Evolutionary conservation across 2,797 vertebrate genomes (phyloP).

Genomic region (Gouania willdenowi): DNA sequence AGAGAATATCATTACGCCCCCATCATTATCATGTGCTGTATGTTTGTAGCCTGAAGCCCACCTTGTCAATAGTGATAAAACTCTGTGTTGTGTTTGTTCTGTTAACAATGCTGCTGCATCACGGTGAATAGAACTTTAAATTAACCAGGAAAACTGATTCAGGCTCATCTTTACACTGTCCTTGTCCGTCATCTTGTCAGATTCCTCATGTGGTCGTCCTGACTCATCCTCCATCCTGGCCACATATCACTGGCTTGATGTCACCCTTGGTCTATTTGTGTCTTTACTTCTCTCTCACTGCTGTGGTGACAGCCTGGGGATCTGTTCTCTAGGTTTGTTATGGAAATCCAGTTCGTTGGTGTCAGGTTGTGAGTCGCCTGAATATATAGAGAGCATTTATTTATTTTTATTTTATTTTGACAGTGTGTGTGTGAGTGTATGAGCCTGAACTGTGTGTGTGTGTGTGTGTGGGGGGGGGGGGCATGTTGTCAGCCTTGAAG

Average conservation of each 20-base stretch:
- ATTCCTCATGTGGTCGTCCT: conserved; percentile 31
- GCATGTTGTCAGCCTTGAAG: conserved; percentile 30
- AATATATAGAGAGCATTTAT: too few species aligned
- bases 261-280: conserved; percentile 14
- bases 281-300: conserved; percentile 10
- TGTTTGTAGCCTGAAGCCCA: conserved; percentile 27
- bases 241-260: conserved; percentile 44
- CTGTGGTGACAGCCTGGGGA: conserved; percentile 23
- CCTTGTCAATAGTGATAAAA: conserved; percentile 46
- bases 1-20: too few species aligned
- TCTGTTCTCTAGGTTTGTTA: conserved; percentile 31
- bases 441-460: background rate
- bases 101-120: conserved; percentile 16
- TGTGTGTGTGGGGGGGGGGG: conserved; percentile 18
- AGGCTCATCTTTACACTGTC: conserved; percentile 44
- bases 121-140: conserved; percentile 21
- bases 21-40: too few species aligned
- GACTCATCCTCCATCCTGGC: conserved; percentile 37
- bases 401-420: conserved; percentile 8
- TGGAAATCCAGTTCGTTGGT: conserved; percentile 36
- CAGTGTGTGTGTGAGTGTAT: conserved; percentile 21
- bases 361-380: conserved; percentile 3
- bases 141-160: conserved; percentile 25
- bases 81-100: conserved; percentile 5
- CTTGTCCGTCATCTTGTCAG: conserved; percentile 53